These are phyloP conservation scores for Nephrocerus scutellatus DNA, from an alignment of 2,888 invertebrate genomes.

Conservation along the genomic window DNA sequence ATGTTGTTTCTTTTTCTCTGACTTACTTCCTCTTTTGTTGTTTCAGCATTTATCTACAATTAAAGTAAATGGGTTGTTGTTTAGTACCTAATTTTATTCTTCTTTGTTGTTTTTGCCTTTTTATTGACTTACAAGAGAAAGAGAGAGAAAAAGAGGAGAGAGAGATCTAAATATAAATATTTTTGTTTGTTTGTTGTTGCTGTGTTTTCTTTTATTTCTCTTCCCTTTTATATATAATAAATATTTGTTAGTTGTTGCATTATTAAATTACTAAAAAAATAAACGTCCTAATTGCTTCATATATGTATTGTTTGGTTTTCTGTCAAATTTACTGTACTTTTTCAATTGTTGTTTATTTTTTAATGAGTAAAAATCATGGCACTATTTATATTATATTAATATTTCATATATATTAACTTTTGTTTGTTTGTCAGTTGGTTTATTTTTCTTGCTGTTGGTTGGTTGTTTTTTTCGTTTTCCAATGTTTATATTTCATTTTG, in stretches of 20 bases:
- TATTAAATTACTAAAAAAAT: constrained; percentile 44
- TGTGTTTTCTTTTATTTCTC: constrained; percentile 1
- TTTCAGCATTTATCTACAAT: background rate
- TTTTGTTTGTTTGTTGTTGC: constrained; percentile 11
- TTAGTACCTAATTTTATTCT: too few relatives aligned
- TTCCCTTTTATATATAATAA: constrained; percentile 16
- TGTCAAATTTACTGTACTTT: constrained; percentile 13
- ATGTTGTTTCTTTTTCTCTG: background rate
- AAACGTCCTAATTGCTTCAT: constrained; percentile 40
- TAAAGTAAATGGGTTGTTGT: too few relatives aligned
- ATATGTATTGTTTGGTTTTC: constrained; percentile 23
- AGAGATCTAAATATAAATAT: too few relatives aligned
- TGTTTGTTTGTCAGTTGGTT: constrained; percentile 6
- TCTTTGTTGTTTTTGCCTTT: too few relatives aligned
- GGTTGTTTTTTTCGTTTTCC: too few relatives aligned
- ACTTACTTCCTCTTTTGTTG: background rate
- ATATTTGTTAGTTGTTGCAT: constrained; percentile 21
- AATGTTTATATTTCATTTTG: too few relatives aligned
- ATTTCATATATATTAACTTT: background rate
- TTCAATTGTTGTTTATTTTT: constrained; percentile 19
- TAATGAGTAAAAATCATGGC: constrained; percentile 17
- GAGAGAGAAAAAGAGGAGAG: too few relatives aligned
- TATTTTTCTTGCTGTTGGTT: constrained; percentile 5
- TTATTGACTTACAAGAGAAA: too few relatives aligned
- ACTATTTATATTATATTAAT: too few relatives aligned